phyloP scores from a whole-genome alignment of 2,113 vertebrate species.

The Isurus oxyrinchus region DNA sequence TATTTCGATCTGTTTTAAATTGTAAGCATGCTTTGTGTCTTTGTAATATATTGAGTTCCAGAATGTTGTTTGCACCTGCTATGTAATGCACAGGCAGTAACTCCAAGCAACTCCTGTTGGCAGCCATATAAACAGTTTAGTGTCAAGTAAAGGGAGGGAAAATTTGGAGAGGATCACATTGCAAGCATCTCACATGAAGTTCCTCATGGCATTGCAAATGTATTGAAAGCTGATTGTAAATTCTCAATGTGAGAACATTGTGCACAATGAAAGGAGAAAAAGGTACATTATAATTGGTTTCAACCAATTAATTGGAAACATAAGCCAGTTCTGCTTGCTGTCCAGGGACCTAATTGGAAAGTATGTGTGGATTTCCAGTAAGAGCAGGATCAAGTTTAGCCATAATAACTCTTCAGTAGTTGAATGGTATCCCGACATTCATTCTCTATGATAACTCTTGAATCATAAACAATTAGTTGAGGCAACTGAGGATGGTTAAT shows the following conservation, averaged over 20 bases:
- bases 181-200: neutral
- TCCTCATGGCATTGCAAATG: neutral
- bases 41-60: neutral
- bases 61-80: neutral
- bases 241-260: neutral
- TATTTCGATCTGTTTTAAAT: neutral
- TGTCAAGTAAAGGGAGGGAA: neutral
- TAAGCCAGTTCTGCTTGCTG: neutral
- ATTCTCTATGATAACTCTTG: too few species aligned
- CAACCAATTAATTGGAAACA: neutral
- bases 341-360: neutral
- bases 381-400: too few species aligned
- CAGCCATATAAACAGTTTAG: neutral
- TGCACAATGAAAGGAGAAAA: neutral
- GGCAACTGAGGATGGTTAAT: too few species aligned
- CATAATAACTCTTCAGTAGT: too few species aligned
- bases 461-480: too few species aligned
- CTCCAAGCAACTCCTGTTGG: neutral
- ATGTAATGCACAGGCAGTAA: neutral
- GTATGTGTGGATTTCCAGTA: too few species aligned
- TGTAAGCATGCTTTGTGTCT: neutral
- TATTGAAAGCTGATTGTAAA: neutral
- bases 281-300: neutral
- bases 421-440: too few species aligned
- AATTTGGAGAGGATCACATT: neutral